A percentile compares a stretch with the other conserved stretches of the same genome.
These are phyloP conservation scores for Apotomis turbidana DNA, from an alignment of 2,888 invertebrate genomes.

Conservation along the genomic window DNA sequence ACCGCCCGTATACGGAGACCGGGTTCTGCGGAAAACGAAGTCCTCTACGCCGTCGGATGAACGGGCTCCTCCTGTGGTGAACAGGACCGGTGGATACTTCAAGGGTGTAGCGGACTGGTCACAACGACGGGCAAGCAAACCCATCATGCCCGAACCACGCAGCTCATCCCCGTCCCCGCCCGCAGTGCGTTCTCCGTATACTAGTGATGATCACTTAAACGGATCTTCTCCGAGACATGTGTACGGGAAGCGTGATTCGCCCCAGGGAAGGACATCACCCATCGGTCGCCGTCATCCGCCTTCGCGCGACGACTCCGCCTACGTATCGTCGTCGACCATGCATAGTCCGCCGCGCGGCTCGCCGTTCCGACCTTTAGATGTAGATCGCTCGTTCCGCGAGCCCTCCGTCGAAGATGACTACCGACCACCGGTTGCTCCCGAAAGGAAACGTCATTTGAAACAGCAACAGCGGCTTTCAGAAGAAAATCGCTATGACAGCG, in stretches of 20 bases:
- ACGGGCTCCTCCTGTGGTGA: slow-evolving; percentile 68
- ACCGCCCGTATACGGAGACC: slow-evolving; percentile 74
- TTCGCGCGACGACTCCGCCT: slow-evolving; percentile 83
- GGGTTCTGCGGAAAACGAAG: slow-evolving; percentile 79
- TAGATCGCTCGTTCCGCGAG: slow-evolving; percentile 76
- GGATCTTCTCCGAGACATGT: slow-evolving; percentile 73
- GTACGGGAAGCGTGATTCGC: slow-evolving; percentile 74
- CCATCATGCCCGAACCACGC: slow-evolving; percentile 78
- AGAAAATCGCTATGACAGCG: slow-evolving; percentile 82
- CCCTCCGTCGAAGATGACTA: slow-evolving; percentile 80
- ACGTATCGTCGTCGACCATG: slow-evolving; percentile 83
- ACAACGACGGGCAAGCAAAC: slow-evolving; percentile 84
- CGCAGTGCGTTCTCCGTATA: slow-evolving; percentile 72
- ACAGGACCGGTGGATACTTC: slow-evolving; percentile 84
- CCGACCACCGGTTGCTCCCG: slow-evolving; percentile 86
- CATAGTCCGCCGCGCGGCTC: slow-evolving; percentile 83
- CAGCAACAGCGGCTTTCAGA: slow-evolving; percentile 81
- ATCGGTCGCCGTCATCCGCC: slow-evolving; percentile 77
- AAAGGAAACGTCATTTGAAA: slow-evolving; percentile 85
- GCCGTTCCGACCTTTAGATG: slow-evolving; percentile 76
- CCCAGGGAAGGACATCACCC: slow-evolving; percentile 73
- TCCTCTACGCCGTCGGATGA: slow-evolving; percentile 83
- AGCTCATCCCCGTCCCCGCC: slow-evolving; percentile 78
- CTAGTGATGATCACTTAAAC: slow-evolving; percentile 71
- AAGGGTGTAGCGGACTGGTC: slow-evolving; percentile 93